Percentiles rank a stretch among this genome's conserved stretches.
These are phyloP conservation scores for Rhyacophila brunnea DNA, from an alignment of 1,140 invertebrate genomes.

Conservation along the genomic window DNA sequence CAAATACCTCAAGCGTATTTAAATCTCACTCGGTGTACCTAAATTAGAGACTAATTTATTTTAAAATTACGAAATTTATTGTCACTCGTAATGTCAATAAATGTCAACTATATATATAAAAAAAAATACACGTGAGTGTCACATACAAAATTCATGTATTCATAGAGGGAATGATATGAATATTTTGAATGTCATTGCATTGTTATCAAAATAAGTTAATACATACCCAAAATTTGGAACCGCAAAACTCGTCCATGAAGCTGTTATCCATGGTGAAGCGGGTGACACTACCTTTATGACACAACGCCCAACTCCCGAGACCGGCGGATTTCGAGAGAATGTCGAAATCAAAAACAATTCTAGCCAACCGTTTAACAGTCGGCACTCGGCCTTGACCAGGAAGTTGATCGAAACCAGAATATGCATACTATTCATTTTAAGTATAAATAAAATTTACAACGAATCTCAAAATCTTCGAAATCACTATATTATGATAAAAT, in stretches of 20 bases:
- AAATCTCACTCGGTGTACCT: too few species aligned
- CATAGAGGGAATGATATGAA: too few species aligned
- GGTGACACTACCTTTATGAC: neutral
- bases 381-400: conserved; percentile 9
- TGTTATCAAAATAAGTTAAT: conserved; percentile 1
- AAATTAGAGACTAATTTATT: too few species aligned
- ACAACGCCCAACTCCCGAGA: conserved; percentile 6
- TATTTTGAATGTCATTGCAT: neutral
- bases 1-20: too few species aligned
- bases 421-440: too few species aligned
- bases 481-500: too few species aligned
- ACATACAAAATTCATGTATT: too few species aligned
- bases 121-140: neutral
- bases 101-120: neutral
- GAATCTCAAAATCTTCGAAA: too few species aligned
- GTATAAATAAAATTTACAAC: too few species aligned
- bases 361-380: neutral
- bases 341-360: conserved; percentile 1
- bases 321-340: conserved; percentile 20
- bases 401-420: neutral
- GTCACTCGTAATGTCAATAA: neutral
- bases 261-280: neutral
- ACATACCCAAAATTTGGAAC: conserved; percentile 19
- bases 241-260: conserved; percentile 23
- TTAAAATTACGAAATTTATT: neutral